These are phyloP conservation scores for Latheticus oryzae DNA, from an alignment of 2,888 invertebrate species.

Conservation along the genomic window DNA sequence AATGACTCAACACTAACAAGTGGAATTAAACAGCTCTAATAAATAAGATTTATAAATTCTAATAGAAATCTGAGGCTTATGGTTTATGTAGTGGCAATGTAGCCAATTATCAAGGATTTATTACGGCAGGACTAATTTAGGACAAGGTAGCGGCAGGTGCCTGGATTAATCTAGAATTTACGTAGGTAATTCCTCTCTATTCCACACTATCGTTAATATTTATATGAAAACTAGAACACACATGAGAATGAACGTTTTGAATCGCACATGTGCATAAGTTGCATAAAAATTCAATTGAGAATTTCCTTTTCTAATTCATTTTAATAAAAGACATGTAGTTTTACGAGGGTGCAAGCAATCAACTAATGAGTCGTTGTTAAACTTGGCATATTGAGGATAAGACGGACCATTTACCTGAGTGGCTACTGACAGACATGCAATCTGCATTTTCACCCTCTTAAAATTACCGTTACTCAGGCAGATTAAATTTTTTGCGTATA, in stretches of 20 bases:
- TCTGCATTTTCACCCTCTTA: constrained; percentile 51
- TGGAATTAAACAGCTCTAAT: too few species aligned
- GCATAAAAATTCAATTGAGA: constrained; percentile 6
- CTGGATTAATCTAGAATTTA: constrained; percentile 59
- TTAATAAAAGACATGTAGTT: constrained; percentile 21
- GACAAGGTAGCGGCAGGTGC: constrained; percentile 62
- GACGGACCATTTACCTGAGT: constrained; percentile 62
- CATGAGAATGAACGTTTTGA: constrained; percentile 4
- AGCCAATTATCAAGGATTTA: constrained; percentile 66
- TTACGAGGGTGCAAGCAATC: constrained; percentile 33
- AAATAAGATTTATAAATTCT: constrained; percentile 46
- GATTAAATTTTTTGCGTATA: constrained; percentile 31
- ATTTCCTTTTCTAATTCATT: constrained; percentile 17
- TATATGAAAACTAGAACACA: constrained; percentile 42
- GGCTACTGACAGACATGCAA: constrained; percentile 61
- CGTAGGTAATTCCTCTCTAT: constrained; percentile 57
- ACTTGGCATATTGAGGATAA: constrained; percentile 47
- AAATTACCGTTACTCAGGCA: constrained; percentile 31
- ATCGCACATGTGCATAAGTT: constrained; percentile 4
- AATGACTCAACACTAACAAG: too few species aligned
- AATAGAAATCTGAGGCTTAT: constrained; percentile 60
- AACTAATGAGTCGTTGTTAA: constrained; percentile 41
- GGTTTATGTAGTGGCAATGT: constrained; percentile 60
- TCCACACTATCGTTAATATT: constrained; percentile 52
- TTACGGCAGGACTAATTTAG: constrained; percentile 62